Evolutionary conservation across 92 coral and sea anemone genomes (phyloP).

Genomic region (Porites cylindrica): DNA sequence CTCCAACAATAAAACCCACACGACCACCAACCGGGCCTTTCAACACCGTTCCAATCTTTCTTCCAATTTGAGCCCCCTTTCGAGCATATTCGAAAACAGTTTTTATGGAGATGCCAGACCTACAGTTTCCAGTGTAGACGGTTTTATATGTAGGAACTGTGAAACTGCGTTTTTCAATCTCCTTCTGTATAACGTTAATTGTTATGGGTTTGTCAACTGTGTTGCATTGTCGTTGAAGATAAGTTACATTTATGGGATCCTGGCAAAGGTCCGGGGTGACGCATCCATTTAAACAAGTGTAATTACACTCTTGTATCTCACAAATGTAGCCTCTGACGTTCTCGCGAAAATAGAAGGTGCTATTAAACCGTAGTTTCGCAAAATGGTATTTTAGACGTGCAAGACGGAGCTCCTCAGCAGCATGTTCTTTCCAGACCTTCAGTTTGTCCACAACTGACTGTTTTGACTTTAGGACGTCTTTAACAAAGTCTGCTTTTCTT

Average conservation of each 20-base stretch:
- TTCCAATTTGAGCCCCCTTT: neutral
- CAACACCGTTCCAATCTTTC: neutral
- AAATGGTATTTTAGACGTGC: slow-evolving; percentile 37
- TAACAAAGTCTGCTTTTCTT: slow-evolving; percentile 5
- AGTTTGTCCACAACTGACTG: neutral
- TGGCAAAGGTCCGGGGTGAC: slow-evolving; percentile 38
- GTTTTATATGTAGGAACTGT: neutral
- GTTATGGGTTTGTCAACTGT: neutral
- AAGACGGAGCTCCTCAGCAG: slow-evolving; percentile 9
- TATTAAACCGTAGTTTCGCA: slow-evolving; percentile 34
- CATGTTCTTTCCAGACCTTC: neutral
- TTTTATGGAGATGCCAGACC: neutral
- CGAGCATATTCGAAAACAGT: too few relatives aligned
- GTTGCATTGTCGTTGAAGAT: slow-evolving; percentile 23
- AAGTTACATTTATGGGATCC: slow-evolving; percentile 1
- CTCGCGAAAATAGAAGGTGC: neutral
- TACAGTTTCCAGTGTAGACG: slow-evolving; percentile 4
- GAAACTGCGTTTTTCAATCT: neutral
- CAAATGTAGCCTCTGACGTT: neutral
- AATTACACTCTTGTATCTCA: slow-evolving; percentile 39
- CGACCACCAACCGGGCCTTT: neutral
- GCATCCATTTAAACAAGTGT: slow-evolving; percentile 34
- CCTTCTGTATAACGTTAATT: neutral
- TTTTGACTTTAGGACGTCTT: slow-evolving; percentile 1
- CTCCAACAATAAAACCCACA: neutral